A percentile compares a stretch with the other conserved stretches of the same genome.
Conservation (phyloP, 2,113 vertebrate species). For the Puma concolor region DNA sequence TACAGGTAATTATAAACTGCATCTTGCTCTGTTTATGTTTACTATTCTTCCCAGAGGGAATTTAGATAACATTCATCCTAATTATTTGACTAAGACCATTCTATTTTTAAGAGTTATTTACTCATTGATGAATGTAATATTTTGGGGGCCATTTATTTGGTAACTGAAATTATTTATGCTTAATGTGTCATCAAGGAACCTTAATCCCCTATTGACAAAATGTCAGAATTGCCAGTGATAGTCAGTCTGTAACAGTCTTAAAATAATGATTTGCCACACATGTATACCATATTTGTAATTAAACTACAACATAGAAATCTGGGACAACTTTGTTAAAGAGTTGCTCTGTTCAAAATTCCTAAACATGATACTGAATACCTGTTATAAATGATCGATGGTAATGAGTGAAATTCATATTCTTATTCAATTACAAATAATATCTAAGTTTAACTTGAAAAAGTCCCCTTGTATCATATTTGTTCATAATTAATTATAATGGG, state of each 20-base stretch:
- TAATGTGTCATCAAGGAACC: neutral
- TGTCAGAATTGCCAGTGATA: neutral
- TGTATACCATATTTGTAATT: neutral
- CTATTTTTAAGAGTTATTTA: neutral
- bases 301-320: neutral
- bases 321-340: neutral
- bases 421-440: neutral
- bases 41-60: neutral
- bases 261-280: neutral
- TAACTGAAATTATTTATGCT: neutral
- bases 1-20: neutral
- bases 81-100: neutral
- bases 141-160: constrained; percentile 1
- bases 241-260: neutral
- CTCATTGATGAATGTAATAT: neutral
- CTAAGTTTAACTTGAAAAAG: neutral
- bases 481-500: neutral
- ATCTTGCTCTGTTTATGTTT: neutral
- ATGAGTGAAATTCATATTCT: neutral
- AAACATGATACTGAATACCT: neutral
- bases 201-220: neutral
- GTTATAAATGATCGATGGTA: neutral
- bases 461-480: neutral
- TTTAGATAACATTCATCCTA: neutral
- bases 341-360: neutral